Evolutionary conservation across 2,888 invertebrate genomes (phyloP).

Genomic region (Diogma glabrata): DNA sequence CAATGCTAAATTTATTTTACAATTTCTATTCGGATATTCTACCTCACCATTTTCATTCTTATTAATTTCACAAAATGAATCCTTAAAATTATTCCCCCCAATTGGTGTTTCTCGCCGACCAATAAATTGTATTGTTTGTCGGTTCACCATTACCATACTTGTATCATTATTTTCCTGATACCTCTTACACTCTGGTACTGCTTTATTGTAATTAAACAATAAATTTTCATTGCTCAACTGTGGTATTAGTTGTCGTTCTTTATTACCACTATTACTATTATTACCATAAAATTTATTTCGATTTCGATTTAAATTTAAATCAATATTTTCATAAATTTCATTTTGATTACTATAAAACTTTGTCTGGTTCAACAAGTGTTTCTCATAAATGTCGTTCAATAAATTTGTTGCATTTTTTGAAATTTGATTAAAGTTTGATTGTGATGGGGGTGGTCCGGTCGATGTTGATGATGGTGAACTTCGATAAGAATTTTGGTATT

Average conservation of each 20-base stretch:
- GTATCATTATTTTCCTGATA: no score
- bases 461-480: no score
- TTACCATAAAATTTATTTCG: conserved; percentile 6
- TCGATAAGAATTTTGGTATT: no score
- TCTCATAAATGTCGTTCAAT: conserved; percentile 30
- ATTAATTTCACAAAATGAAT: conserved; percentile 19
- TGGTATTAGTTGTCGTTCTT: no score
- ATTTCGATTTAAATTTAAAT: not conserved
- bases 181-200: no score
- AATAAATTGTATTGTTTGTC: conserved; percentile 1
- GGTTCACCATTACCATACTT: conserved; percentile 7
- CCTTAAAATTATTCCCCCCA: conserved; percentile 13
- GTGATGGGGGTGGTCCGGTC: no score
- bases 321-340: conserved; percentile 4
- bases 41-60: not conserved
- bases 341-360: conserved; percentile 22
- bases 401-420: conserved; percentile 30
- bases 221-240: not conserved
- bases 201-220: not conserved
- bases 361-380: conserved; percentile 30
- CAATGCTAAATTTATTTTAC: conserved; percentile 29
- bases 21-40: conserved; percentile 26
- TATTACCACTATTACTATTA: not conserved
- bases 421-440: conserved; percentile 31
- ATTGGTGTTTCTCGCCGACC: conserved; percentile 9